These are phyloP conservation scores for Actinia tenebrosa DNA, from an alignment of 64 coral and sea anemone species.

Conservation along the genomic window DNA sequence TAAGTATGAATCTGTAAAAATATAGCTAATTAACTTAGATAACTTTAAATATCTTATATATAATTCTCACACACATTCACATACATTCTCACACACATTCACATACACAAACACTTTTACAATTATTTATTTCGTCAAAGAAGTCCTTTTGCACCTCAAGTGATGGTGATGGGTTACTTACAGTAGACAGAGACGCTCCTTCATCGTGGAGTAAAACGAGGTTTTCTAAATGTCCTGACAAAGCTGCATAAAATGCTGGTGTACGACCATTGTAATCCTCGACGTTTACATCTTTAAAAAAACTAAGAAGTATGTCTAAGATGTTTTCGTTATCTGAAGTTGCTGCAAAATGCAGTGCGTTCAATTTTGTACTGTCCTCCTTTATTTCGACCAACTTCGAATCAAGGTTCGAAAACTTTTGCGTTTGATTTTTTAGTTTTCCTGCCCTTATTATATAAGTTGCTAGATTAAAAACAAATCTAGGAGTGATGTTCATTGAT, in stretches of 20 bases:
- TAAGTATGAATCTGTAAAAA: no score
- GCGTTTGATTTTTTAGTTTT: not conserved
- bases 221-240: constrained; percentile 5
- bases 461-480: constrained; percentile 45
- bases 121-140: constrained; percentile 4
- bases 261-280: constrained; percentile 42
- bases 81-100: no score
- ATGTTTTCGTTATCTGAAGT: not conserved
- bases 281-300: constrained; percentile 49
- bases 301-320: constrained; percentile 9
- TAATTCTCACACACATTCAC: no score
- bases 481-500: not conserved
- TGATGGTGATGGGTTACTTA: constrained; percentile 12
- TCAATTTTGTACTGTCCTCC: constrained; percentile 27
- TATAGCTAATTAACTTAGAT: no score
- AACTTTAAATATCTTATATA: no score
- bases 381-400: constrained; percentile 18
- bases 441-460: constrained; percentile 53
- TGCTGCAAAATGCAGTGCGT: constrained; percentile 62
- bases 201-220: constrained; percentile 26
- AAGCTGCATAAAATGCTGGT: constrained; percentile 64
- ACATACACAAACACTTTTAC: no score
- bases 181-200: constrained; percentile 43
- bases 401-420: constrained; percentile 33
- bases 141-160: constrained; percentile 14